These are phyloP conservation scores for Polypterus bichir DNA, from an alignment of 2,113 vertebrate species.

Conservation along the genomic window DNA sequence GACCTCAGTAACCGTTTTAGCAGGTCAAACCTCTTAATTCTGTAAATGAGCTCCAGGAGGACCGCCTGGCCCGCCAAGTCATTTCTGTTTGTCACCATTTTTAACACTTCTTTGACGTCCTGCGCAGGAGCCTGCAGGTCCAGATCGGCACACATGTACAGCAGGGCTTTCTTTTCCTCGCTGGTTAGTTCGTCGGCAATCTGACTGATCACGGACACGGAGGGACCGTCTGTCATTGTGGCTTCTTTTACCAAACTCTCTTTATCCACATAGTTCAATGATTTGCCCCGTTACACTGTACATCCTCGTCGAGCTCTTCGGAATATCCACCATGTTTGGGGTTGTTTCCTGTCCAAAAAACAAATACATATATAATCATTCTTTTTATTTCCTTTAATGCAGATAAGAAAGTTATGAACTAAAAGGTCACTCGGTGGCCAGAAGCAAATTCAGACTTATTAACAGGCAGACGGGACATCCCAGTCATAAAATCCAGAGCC, in stretches of 20 bases:
- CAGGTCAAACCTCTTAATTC: constrained; percentile 68
- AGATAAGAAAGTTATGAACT: no score
- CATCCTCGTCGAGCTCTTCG: no score
- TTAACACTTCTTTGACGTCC: constrained; percentile 23
- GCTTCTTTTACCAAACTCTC: not conserved
- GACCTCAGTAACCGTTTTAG: constrained; percentile 48
- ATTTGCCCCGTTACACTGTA: no score
- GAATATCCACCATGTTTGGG: no score
- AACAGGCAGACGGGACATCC: no score
- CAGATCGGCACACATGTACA: constrained; percentile 34
- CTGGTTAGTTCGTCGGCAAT: constrained; percentile 31
- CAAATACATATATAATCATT: no score
- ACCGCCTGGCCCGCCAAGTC: constrained; percentile 1
- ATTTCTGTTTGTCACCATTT: constrained; percentile 3
- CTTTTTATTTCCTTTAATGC: no score
- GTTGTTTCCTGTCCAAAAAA: no score
- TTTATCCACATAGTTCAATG: no score
- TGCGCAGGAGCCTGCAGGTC: constrained; percentile 14
- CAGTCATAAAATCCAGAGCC: no score
- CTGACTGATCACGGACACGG: constrained; percentile 20
- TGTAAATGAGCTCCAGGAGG: constrained; percentile 57
- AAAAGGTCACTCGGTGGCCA: no score
- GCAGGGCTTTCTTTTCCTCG: constrained; percentile 27
- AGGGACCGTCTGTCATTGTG: constrained; percentile 6
- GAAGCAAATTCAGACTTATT: no score